Conservation (phyloP, 2,113 vertebrate species). For the Pluvialis apricaria region DNA sequence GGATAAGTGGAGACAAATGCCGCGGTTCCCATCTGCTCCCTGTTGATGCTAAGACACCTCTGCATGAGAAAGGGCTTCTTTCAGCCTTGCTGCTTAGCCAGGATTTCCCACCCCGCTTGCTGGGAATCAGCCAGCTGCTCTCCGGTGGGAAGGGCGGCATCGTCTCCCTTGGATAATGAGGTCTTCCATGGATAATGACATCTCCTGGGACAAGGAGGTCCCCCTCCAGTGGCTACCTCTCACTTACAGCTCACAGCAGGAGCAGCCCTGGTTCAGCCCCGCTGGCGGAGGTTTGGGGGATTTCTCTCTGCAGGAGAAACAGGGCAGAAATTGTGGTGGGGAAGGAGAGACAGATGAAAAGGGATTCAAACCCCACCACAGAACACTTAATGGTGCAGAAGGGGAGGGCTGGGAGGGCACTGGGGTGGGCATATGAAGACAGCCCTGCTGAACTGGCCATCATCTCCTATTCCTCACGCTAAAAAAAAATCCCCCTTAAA, state of each 20-base stretch:
- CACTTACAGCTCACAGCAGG: not conserved
- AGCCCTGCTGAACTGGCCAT: not conserved
- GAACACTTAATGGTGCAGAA: not conserved
- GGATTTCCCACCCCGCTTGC: not conserved
- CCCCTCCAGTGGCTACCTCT: not conserved
- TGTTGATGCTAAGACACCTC: not conserved
- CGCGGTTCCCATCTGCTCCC: not conserved
- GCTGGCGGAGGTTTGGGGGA: not conserved
- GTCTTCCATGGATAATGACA: not conserved
- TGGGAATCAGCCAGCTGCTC: not conserved
- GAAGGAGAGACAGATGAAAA: not conserved
- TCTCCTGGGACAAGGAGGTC: not conserved
- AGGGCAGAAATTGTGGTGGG: not conserved
- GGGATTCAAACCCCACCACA: not conserved
- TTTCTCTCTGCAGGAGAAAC: not conserved
- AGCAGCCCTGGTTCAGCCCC: not conserved
- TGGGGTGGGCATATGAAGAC: not conserved
- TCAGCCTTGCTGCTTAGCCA: not conserved
- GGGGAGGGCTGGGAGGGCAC: not conserved
- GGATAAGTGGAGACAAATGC: not conserved
- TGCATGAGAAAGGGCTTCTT: not conserved
- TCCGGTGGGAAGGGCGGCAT: fast-evolving
- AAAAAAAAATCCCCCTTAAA: not conserved
- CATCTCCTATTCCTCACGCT: not conserved
- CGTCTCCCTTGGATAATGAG: fast-evolving